Evolutionary conservation across 2,797 vertebrate species (phyloP).

Genomic region (Yasuhikotakia modesta): DNA sequence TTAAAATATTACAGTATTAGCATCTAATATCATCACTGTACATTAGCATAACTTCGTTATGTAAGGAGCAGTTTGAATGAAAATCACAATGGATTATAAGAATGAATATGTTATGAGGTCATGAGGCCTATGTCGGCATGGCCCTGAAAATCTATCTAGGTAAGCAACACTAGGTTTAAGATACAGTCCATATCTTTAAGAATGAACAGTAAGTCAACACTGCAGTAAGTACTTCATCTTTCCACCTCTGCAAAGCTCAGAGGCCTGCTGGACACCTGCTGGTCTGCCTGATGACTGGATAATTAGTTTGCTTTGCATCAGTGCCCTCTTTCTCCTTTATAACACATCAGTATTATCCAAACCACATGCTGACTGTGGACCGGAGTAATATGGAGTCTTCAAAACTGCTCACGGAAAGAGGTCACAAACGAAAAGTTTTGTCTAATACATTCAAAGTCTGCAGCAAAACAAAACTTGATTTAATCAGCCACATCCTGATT

Average conservation of each 20-base stretch:
- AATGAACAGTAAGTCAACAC: background rate
- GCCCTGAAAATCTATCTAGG: background rate
- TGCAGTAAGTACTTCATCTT: constrained; percentile 19
- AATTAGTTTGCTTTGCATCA: constrained; percentile 44
- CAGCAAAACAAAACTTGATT: constrained; percentile 34
- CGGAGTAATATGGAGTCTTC: constrained; percentile 3
- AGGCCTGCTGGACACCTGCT: constrained; percentile 31
- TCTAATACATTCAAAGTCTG: background rate
- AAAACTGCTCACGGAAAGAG: background rate
- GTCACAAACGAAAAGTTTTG: constrained; percentile 28
- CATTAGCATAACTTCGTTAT: too few relatives aligned
- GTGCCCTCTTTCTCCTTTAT: constrained; percentile 5
- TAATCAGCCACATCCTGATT: constrained; percentile 26
- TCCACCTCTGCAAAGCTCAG: constrained; percentile 16
- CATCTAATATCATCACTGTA: too few relatives aligned
- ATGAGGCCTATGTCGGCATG: background rate
- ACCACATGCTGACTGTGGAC: constrained; percentile 28
- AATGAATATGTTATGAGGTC: background rate
- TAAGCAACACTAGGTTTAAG: background rate
- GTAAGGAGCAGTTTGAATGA: too few relatives aligned
- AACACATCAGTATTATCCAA: constrained; percentile 27
- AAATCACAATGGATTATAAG: background rate
- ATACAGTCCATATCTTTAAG: constrained; percentile 11
- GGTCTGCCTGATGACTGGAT: constrained; percentile 35
- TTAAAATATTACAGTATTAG: too few relatives aligned